Evolutionary conservation across 1,140 invertebrate genomes (phyloP), one percentile per base, ranked within the genome.

Genomic region (Coelopa frigida): DNA sequence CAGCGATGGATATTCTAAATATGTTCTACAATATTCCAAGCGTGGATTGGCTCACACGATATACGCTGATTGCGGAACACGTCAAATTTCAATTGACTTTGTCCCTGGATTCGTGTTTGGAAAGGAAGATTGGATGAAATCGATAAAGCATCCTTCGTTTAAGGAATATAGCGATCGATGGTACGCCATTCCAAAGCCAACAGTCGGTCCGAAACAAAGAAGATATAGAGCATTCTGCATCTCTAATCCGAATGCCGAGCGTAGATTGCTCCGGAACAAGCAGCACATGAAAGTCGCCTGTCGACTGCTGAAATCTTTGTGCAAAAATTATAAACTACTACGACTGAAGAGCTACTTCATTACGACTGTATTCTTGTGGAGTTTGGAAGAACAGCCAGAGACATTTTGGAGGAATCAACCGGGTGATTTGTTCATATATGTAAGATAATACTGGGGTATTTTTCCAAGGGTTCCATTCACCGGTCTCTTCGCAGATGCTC

Each of bases 331-430:
- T n/a, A 8, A 26, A 0, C 18, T 61, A 21, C 18, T 10, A 0
- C 52, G 57, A n/a, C 33, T 62, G 7, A 46, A 45, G n/a, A n/a
- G n/a, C n/a, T 53, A 49, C 23, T 53, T 56, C 26, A 15, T 61
- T 27, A 50, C 61, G 3, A 48, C 49, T 1, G 6, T 32, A 15
- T 56, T 51, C 15, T 39, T 59, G 11, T 37, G 31, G 43, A 32
- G 46, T 24, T 27, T 50, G 24, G 14, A 36, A 3, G 14, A 15
- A 27, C 18, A 44, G 2, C 10, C 7, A 15, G 4, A 5, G 5
- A 32, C 35, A 3, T 44, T 46, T 41, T 33, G n/a, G 50, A 0
- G 37, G 15, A 31, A 20, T 18, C 36, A 43, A 4, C 5, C 55
- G 8, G 17, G 31, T 0, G 45, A 7, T 49, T 55, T 32, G 1